phyloP scores from a whole-genome alignment of 2,797 vertebrate genomes.

The Chloroceryle amazona region DNA sequence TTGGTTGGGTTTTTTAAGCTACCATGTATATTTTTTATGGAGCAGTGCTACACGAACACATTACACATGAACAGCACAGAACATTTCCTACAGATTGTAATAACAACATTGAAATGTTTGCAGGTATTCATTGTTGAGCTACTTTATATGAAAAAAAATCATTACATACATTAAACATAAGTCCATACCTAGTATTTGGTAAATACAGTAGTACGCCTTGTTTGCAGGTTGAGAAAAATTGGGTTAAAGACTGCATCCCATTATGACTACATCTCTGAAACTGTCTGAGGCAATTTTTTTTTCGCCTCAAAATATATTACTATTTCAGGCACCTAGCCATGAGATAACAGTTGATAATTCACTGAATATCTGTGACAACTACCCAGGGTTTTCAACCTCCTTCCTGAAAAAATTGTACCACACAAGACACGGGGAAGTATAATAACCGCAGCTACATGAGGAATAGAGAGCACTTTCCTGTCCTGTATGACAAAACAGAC shows the following conservation, averaged over 20 bases:
- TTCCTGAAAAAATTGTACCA: neutral
- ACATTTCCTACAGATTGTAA: neutral
- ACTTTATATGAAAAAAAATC: neutral
- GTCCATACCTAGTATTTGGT: neutral
- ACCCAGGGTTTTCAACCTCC: neutral
- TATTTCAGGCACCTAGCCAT: neutral
- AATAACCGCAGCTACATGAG: neutral
- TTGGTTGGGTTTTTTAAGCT: neutral
- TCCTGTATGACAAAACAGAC: neutral
- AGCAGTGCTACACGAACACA: neutral
- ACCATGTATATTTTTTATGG: neutral
- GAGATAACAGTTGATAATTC: neutral
- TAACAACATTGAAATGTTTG: neutral
- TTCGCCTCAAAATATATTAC: neutral
- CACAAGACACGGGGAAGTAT: neutral
- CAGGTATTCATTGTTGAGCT: neutral
- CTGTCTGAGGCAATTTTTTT: accelerated
- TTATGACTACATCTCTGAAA: neutral
- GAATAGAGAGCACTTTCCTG: neutral
- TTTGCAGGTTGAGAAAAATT: neutral
- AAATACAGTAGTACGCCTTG: neutral
- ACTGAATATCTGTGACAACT: neutral
- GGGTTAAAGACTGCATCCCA: neutral
- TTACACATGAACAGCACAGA: neutral
- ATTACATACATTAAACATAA: neutral